These are phyloP conservation scores for Callospermophilus lateralis DNA, from an alignment of 2,113 vertebrate genomes.

Conservation along the genomic window DNA sequence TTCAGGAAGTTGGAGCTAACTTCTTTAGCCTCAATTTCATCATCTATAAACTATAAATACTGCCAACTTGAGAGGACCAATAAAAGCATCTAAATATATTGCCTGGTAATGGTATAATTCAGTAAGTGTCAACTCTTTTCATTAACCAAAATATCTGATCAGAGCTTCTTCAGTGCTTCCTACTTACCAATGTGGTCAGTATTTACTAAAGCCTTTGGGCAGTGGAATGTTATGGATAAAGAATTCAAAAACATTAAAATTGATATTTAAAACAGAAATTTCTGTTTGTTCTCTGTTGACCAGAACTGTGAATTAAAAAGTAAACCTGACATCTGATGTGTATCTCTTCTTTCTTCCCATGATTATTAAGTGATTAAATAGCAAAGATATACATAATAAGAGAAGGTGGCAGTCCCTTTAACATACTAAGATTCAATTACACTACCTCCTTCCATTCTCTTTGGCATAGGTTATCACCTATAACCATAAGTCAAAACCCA, in stretches of 20 bases:
- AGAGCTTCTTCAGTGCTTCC: conserved; percentile 5
- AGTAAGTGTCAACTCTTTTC: not conserved
- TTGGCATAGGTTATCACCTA: not conserved
- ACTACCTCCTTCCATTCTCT: not conserved
- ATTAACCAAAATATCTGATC: conserved; percentile 16
- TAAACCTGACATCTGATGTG: not conserved
- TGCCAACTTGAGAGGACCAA: not conserved
- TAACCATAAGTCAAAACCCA: not conserved
- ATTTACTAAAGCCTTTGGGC: conserved; percentile 18
- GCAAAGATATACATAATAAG: not conserved
- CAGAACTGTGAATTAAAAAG: conserved; percentile 25
- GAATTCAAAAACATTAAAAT: conserved; percentile 3
- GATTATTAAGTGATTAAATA: conserved; percentile 33
- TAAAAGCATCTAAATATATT: not conserved
- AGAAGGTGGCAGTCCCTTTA: not conserved
- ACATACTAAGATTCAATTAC: not conserved
- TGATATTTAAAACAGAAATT: conserved; percentile 2
- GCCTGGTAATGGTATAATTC: not conserved
- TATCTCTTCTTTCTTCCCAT: not conserved
- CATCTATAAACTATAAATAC: conserved; percentile 1
- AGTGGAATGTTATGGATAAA: not conserved
- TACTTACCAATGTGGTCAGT: not conserved
- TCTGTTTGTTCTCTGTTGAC: conserved; percentile 18
- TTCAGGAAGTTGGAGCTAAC: not conserved
- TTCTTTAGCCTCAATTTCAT: not conserved